phyloP scores from a whole-genome alignment of 2,888 invertebrate genomes.

The Drosophila acutilabella region DNA sequence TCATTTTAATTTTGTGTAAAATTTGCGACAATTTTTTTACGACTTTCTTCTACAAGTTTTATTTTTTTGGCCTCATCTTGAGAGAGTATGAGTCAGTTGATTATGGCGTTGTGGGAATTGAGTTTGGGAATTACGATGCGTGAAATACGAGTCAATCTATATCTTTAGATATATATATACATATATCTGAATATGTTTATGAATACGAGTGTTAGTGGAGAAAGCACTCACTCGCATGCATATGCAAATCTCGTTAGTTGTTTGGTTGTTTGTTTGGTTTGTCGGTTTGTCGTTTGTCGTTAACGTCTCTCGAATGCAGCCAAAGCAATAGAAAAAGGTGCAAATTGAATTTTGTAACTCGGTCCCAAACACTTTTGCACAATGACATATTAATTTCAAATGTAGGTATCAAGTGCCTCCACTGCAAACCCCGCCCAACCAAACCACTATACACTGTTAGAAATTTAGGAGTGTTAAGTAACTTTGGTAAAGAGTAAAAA shows the following conservation, averaged over 20 bases:
- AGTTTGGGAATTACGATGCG: slow-evolving; percentile 77
- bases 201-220: slow-evolving; percentile 16
- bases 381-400: slow-evolving; percentile 77
- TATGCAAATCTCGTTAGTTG: slow-evolving; percentile 75
- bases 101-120: slow-evolving; percentile 74
- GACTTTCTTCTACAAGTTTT: slow-evolving; percentile 10
- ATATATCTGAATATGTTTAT: slow-evolving; percentile 11
- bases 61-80: slow-evolving; percentile 31
- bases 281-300: slow-evolving; percentile 35
- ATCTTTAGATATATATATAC: neutral
- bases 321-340: slow-evolving; percentile 38
- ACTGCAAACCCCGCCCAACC: neutral
- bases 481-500: no score
- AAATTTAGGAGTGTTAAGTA: neutral
- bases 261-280: slow-evolving; percentile 28
- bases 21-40: slow-evolving; percentile 46
- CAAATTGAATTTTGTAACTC: slow-evolving; percentile 71
- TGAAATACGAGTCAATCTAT: slow-evolving; percentile 50
- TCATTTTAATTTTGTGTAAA: slow-evolving; percentile 59
- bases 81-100: slow-evolving; percentile 55
- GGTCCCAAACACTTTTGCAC: slow-evolving; percentile 61
- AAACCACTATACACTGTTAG: slow-evolving; percentile 9
- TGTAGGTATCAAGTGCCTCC: slow-evolving; percentile 43
- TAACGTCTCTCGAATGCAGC: slow-evolving; percentile 60
- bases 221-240: slow-evolving; percentile 52